Conservation (phyloP, 2,888 invertebrate genomes). For the Spilosoma lubricipeda region DNA sequence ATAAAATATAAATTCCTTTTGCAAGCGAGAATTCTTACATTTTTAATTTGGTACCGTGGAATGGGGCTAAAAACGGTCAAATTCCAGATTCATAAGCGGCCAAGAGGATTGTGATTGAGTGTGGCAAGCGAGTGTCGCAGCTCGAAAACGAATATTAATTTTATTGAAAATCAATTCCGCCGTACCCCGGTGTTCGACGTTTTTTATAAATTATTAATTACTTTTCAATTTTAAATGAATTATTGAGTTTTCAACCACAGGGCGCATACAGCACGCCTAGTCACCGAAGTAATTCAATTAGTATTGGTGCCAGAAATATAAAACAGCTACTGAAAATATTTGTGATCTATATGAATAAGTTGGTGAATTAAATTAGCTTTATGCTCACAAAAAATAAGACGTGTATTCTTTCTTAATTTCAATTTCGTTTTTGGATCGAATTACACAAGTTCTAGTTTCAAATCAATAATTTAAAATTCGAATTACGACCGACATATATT, state of each 20-base stretch:
- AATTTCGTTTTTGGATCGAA: background rate
- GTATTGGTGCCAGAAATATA: constrained; percentile 52
- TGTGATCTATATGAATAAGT: constrained; percentile 46
- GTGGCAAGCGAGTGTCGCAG: constrained; percentile 48
- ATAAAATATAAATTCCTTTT: constrained; percentile 86
- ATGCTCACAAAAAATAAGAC: constrained; percentile 38
- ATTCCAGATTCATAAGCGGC: constrained; percentile 79
- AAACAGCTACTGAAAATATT: constrained; percentile 48
- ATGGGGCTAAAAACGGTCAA: constrained; percentile 81
- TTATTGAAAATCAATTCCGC: constrained; percentile 63
- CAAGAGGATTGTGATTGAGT: constrained; percentile 55
- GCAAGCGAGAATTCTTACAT: constrained; percentile 86
- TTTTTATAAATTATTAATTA: constrained; percentile 53
- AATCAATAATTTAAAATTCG: constrained; percentile 25
- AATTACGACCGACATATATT: background rate
- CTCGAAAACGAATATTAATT: constrained; percentile 63
- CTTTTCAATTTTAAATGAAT: constrained; percentile 52
- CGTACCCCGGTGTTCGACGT: constrained; percentile 34
- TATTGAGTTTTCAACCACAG: constrained; percentile 50
- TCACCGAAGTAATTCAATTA: constrained; percentile 47
- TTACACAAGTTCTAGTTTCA: constrained; percentile 22
- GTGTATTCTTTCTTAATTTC: constrained; percentile 27
- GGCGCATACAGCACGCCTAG: constrained; percentile 37
- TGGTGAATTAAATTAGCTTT: constrained; percentile 45
- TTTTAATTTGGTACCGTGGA: constrained; percentile 83